These are phyloP conservation scores for Platichthys flesus DNA, from an alignment of 2,113 vertebrate genomes.

Conservation along the genomic window DNA sequence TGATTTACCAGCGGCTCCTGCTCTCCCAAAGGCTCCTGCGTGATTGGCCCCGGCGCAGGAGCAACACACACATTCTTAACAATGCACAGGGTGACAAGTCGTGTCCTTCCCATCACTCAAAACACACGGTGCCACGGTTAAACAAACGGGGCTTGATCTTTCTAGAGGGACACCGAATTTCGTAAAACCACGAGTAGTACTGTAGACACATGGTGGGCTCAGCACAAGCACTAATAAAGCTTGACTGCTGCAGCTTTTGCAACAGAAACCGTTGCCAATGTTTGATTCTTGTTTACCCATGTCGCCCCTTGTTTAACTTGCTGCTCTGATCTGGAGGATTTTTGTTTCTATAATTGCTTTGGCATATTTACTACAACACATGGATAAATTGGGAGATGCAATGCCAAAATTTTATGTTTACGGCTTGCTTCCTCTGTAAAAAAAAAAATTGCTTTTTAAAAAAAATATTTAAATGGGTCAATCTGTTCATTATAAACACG, in stretches of 20 bases:
- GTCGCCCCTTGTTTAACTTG: slow-evolving; percentile 1
- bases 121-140: slow-evolving; percentile 39
- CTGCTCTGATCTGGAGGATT: slow-evolving; percentile 2
- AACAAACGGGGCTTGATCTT: slow-evolving; percentile 26
- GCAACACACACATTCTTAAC: slow-evolving; percentile 32
- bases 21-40: slow-evolving; percentile 42
- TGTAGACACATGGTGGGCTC: slow-evolving; percentile 13
- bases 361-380: slow-evolving; percentile 8
- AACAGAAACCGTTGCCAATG: slow-evolving; percentile 17
- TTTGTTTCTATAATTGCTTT: slow-evolving; percentile 23
- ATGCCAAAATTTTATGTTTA: not conserved
- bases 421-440: not conserved
- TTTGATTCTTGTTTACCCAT: slow-evolving; percentile 24
- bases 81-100: slow-evolving; percentile 38
- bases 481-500: slow-evolving; percentile 40
- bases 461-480: slow-evolving; percentile 37
- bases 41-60: slow-evolving; percentile 60
- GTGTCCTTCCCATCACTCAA: slow-evolving; percentile 29
- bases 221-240: slow-evolving; percentile 10
- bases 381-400: not conserved
- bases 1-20: slow-evolving; percentile 57
- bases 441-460: not conserved
- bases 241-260: slow-evolving; percentile 26
- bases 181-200: not conserved
- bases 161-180: not conserved